phyloP scores from a whole-genome alignment of 2,797 vertebrate species.

The Lycodopsis pacificus region DNA sequence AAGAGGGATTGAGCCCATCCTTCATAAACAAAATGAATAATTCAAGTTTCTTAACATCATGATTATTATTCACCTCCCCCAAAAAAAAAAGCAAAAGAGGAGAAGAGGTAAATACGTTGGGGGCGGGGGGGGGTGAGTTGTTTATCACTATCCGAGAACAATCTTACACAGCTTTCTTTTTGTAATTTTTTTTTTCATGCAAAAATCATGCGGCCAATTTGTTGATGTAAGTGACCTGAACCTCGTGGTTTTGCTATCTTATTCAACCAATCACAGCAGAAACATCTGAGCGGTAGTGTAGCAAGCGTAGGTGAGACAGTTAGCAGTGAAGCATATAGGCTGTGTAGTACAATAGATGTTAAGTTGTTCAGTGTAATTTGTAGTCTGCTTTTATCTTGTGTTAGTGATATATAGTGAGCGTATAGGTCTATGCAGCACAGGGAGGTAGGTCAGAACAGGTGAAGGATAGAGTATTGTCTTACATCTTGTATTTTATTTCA shows the following conservation, averaged over 20 bases:
- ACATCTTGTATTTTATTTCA: conserved; percentile 61
- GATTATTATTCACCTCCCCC: conserved; percentile 41
- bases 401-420: conserved; percentile 50
- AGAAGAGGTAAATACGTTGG: conserved; percentile 47
- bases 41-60: conserved; percentile 55
- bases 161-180: conserved; percentile 98
- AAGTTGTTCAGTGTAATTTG: conserved; percentile 72
- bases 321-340: conserved; percentile 71
- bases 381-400: conserved; percentile 66
- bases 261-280: conserved; percentile 87
- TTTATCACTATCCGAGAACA: conserved; percentile 88
- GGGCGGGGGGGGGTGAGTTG: conserved; percentile 76
- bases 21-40: conserved; percentile 44
- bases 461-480: conserved; percentile 61
- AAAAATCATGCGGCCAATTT: conserved; percentile 99
- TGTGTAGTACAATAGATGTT: conserved; percentile 72
- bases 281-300: conserved; percentile 68
- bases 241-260: conserved; percentile 98
- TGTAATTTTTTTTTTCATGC: conserved; percentile 99
- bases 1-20: conserved; percentile 54
- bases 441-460: conserved; percentile 57
- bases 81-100: conserved; percentile 29
- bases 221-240: conserved; percentile 99
- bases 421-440: conserved; percentile 64
- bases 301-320: conserved; percentile 55